A percentile compares a stretch with the other conserved stretches of the same genome.
Conservation (phyloP, 2,888 invertebrate species). For the Andrena camellia region DNA sequence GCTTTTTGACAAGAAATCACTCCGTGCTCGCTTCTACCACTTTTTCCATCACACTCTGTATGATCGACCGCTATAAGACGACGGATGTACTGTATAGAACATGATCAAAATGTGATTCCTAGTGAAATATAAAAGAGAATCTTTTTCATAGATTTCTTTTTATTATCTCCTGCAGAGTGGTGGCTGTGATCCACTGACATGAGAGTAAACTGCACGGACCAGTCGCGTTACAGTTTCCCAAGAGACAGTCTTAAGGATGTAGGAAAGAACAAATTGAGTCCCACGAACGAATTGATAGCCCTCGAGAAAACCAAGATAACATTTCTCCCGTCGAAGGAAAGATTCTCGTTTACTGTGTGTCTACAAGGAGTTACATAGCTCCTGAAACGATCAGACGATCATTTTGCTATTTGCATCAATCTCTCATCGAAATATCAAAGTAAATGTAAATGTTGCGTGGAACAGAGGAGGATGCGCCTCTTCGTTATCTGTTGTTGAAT, state of each 20-base stretch:
- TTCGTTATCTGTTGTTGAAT: neutral
- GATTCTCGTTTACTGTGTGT: neutral
- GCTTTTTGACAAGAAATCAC: neutral
- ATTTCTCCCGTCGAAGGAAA: neutral
- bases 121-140: neutral
- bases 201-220: neutral
- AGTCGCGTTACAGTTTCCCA: neutral
- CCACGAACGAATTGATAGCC: neutral
- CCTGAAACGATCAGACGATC: neutral
- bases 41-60: neutral
- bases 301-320: neutral
- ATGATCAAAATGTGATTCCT: conserved; percentile 12
- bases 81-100: neutral
- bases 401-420: neutral
- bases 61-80: neutral
- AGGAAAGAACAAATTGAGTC: neutral
- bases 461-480: neutral
- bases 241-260: neutral
- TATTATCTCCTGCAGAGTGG: neutral
- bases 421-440: neutral
- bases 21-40: neutral
- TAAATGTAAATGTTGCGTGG: neutral
- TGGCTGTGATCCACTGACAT: neutral
- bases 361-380: neutral
- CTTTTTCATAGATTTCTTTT: neutral